Evolutionary conservation across 1,140 invertebrate genomes (phyloP).

Genomic region (Dendrolimus kikuchii): DNA sequence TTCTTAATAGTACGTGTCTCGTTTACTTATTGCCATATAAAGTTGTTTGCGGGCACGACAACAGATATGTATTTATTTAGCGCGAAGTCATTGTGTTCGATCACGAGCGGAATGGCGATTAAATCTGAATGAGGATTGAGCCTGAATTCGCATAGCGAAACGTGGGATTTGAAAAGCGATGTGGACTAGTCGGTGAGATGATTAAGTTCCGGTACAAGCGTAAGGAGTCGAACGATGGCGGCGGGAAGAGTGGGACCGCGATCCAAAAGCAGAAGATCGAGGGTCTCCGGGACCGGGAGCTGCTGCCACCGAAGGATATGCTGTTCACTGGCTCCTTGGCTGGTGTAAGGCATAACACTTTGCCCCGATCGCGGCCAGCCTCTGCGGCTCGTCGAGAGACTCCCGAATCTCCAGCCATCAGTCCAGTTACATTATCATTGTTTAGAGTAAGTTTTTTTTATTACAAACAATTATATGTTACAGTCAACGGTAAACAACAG

Average conservation of each 20-base stretch:
- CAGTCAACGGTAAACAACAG: background rate
- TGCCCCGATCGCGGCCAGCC: conserved; percentile 52
- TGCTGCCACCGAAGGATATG: conserved; percentile 60
- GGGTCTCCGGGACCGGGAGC: conserved; percentile 48
- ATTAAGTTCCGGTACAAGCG: conserved; percentile 77
- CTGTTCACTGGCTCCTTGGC: conserved; percentile 42
- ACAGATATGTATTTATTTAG: conserved; percentile 49
- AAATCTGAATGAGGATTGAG: conserved; percentile 41
- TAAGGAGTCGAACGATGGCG: conserved; percentile 68
- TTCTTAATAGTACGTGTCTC: conserved; percentile 45
- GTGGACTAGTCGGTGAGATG: conserved; percentile 65
- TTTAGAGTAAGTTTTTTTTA: conserved; percentile 57
- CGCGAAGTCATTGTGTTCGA: conserved; percentile 50
- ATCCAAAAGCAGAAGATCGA: conserved; percentile 66
- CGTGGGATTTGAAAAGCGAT: conserved; percentile 38
- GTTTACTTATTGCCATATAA: conserved; percentile 58
- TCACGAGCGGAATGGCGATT: conserved; percentile 40
- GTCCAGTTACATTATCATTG: conserved; percentile 45
- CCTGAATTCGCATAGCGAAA: conserved; percentile 28
- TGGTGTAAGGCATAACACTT: conserved; percentile 58
- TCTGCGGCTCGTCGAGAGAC: conserved; percentile 37
- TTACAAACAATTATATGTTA: background rate
- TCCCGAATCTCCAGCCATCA: conserved; percentile 30
- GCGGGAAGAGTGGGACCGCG: conserved; percentile 43
- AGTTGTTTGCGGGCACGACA: conserved; percentile 35